Evolutionary conservation across 2,888 invertebrate genomes (phyloP).

Genomic region (Rhagonycha fulva): DNA sequence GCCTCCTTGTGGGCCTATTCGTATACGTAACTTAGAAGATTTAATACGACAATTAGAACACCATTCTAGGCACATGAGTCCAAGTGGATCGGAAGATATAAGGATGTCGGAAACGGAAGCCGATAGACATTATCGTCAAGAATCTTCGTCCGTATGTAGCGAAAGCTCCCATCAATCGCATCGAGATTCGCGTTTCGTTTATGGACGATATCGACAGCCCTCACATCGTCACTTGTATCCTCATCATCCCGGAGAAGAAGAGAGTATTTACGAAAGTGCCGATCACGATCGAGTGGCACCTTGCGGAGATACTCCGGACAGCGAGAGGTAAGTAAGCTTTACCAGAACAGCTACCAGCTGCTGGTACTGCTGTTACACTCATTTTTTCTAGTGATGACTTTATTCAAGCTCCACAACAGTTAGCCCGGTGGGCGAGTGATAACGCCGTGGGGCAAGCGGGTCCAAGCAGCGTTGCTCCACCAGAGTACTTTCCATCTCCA

Average conservation of each 20-base stretch:
- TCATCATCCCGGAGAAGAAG: conserved; percentile 67
- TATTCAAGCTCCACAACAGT: conserved; percentile 96
- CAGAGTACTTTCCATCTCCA: conserved; percentile 64
- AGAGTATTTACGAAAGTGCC: conserved; percentile 87
- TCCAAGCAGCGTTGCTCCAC: conserved; percentile 56
- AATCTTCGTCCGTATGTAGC: conserved; percentile 73
- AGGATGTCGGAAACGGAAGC: conserved; percentile 87
- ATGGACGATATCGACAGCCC: conserved; percentile 65
- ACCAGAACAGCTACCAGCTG: conserved; percentile 37
- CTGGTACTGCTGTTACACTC: conserved; percentile 73
- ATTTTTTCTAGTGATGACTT: conserved; percentile 96
- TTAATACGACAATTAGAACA: conserved; percentile 87
- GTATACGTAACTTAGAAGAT: conserved; percentile 90
- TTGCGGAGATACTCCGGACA: conserved; percentile 82
- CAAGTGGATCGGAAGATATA: conserved; percentile 89
- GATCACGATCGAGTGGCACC: conserved; percentile 70
- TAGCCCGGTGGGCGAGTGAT: conserved; percentile 95
- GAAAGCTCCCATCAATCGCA: conserved; percentile 78
- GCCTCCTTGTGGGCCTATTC: conserved; percentile 79
- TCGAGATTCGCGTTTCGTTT: conserved; percentile 75
- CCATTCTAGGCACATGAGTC: conserved; percentile 88
- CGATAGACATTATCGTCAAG: conserved; percentile 77
- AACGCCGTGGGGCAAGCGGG: conserved; percentile 61
- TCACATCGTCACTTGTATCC: conserved; percentile 49
- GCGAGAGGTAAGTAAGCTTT: conserved; percentile 72